Evolutionary conservation across 2,888 invertebrate species (phyloP).

Genomic region (Drosophila suboccidentalis): DNA sequence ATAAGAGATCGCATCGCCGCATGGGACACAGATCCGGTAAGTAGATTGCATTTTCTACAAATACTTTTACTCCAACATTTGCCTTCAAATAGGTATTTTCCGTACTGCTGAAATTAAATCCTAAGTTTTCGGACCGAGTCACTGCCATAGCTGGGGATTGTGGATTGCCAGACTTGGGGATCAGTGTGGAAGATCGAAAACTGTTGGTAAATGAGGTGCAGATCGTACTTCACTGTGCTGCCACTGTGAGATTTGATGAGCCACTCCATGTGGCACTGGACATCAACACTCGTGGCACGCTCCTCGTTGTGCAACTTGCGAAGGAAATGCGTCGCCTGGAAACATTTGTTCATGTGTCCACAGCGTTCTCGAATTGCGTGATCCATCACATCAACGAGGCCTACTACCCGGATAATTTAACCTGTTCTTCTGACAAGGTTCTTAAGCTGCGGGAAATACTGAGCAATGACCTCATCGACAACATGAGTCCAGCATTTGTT

Average conservation of each 20-base stretch:
- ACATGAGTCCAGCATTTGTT: slow-evolving; percentile 71
- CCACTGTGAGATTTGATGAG: slow-evolving; percentile 93
- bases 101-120: slow-evolving; percentile 65
- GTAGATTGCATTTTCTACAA: background rate
- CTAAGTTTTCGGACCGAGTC: slow-evolving; percentile 76
- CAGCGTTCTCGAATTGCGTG: slow-evolving; percentile 89
- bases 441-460: slow-evolving; percentile 76
- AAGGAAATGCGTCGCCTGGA: slow-evolving; percentile 86
- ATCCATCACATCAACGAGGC: slow-evolving; percentile 83
- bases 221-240: slow-evolving; percentile 94
- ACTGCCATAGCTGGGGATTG: slow-evolving; percentile 84
- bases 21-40: slow-evolving; percentile 89
- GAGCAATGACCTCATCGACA: slow-evolving; percentile 82
- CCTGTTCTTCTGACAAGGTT: slow-evolving; percentile 81
- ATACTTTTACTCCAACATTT: background rate
- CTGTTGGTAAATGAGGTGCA: slow-evolving; percentile 83
- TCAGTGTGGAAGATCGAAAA: slow-evolving; percentile 79
- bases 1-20: slow-evolving; percentile 87
- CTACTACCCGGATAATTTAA: slow-evolving; percentile 80
- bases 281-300: slow-evolving; percentile 90
- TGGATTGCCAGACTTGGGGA: slow-evolving; percentile 80
- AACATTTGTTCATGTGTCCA: slow-evolving; percentile 89
- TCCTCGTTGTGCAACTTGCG: slow-evolving; percentile 88
- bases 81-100: slow-evolving; percentile 58
- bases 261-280: slow-evolving; percentile 88